These are phyloP conservation scores for Papilio machaon DNA, from an alignment of 1,140 invertebrate species.

Conservation along the genomic window DNA sequence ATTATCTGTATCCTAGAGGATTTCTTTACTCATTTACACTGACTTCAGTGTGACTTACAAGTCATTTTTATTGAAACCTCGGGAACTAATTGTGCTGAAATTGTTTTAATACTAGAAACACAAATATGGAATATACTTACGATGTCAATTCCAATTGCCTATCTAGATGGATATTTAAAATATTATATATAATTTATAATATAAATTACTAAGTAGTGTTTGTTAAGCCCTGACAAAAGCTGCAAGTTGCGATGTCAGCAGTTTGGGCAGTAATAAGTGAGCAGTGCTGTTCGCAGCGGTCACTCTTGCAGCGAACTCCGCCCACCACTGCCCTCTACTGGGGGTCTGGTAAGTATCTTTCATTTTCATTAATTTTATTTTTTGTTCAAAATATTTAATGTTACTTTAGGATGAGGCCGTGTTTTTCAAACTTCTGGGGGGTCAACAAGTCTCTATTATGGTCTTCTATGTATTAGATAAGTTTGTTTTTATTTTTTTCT, in stretches of 20 bases:
- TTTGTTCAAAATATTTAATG: no score
- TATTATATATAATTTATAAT: neutral
- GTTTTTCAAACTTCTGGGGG: neutral
- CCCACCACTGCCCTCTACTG: conserved; percentile 39
- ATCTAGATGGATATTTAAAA: neutral
- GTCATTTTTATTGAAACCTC: no score
- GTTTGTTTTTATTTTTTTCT: neutral
- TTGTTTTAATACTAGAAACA: no score
- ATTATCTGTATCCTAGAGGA: no score
- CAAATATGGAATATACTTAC: no score
- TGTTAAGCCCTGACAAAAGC: conserved; percentile 48
- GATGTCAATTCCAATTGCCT: no score
- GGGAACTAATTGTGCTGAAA: no score
- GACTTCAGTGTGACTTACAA: no score
- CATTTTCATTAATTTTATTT: neutral
- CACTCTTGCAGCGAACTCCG: conserved; percentile 52
- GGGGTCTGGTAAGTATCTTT: neutral
- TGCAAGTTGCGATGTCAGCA: conserved; percentile 55
- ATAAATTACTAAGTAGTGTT: neutral
- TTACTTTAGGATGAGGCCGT: neutral
- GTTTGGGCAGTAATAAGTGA: conserved; percentile 27
- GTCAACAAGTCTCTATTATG: neutral
- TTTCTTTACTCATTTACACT: no score
- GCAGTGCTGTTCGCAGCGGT: conserved; percentile 24
- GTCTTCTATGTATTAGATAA: neutral